Percentiles rank a stretch among this genome's conserved stretches.
Conservation (phyloP, 1,140 invertebrate genomes). For the Tetramorium simillimum region DNA sequence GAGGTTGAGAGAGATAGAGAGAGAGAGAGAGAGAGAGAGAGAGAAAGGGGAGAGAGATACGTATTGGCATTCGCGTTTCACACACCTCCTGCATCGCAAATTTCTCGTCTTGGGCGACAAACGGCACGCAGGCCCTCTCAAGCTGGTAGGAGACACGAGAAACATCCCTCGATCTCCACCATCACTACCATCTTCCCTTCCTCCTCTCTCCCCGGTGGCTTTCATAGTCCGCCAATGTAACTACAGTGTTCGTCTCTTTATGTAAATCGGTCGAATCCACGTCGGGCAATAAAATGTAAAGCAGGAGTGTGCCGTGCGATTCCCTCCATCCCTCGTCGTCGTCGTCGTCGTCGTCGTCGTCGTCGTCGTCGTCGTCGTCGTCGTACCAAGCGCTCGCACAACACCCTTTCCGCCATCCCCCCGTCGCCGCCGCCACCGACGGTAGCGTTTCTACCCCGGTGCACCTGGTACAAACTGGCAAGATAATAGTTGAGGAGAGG, state of each 20-base stretch:
- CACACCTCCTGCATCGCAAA: slow-evolving; percentile 55
- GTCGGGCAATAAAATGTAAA: slow-evolving; percentile 74
- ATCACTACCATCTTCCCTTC: neutral
- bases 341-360: neutral
- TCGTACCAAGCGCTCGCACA: slow-evolving; percentile 45
- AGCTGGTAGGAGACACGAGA: neutral
- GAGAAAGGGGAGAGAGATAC: neutral
- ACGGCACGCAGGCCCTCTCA: slow-evolving; percentile 26
- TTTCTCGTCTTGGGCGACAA: slow-evolving; percentile 50
- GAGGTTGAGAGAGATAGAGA: neutral
- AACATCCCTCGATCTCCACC: slow-evolving; percentile 37
- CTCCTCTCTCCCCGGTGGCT: neutral
- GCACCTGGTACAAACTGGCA: slow-evolving; percentile 70
- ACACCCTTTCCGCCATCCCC: neutral
- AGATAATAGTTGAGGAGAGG: slow-evolving; percentile 60
- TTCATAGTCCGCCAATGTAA: slow-evolving; percentile 23
- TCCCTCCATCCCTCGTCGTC: neutral
- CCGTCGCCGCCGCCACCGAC: neutral
- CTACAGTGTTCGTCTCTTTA: slow-evolving; percentile 67
- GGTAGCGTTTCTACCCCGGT: slow-evolving; percentile 49
- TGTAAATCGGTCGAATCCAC: slow-evolving; percentile 72
- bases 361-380: neutral
- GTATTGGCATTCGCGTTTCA: slow-evolving; percentile 36
- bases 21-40: neutral
- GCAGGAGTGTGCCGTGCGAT: slow-evolving; percentile 49